A percentile compares a stretch with the other conserved stretches of the same genome.
Evolutionary conservation across 2,113 vertebrate genomes (phyloP).

Genomic region (Fregetta grallaria): DNA sequence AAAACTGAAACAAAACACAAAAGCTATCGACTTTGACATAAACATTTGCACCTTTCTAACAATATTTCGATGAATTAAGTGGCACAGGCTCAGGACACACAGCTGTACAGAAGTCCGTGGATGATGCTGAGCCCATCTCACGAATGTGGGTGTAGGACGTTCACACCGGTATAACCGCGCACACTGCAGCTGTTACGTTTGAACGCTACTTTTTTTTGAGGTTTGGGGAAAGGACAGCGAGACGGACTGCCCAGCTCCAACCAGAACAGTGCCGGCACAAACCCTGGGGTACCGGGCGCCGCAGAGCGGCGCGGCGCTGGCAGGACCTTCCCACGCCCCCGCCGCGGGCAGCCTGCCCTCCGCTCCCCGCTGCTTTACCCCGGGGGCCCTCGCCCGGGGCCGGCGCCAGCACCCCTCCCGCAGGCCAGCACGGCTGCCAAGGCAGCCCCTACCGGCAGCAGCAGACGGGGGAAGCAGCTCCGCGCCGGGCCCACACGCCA

Average conservation of each 20-base stretch:
- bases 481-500: neutral
- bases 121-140: rapidly evolving
- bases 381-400: too few species aligned
- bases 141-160: rapidly evolving
- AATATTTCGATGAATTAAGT: neutral
- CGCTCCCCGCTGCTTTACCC: rapidly evolving
- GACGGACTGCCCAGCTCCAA: too few species aligned
- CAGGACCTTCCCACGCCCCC: rapidly evolving
- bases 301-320: rapidly evolving
- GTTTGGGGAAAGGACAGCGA: rapidly evolving
- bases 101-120: rapidly evolving
- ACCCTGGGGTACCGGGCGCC: rapidly evolving
- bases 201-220: too few species aligned
- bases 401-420: neutral
- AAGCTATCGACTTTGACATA: rapidly evolving
- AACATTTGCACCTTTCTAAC: neutral
- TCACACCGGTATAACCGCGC: rapidly evolving
- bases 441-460: neutral
- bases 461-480: too few species aligned
- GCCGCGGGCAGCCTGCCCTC: neutral
- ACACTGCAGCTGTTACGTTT: rapidly evolving
- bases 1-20: neutral
- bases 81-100: neutral
- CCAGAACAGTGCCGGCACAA: neutral
- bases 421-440: neutral